Evolutionary conservation across 2,797 vertebrate genomes (phyloP), one percentile per base, ranked within the genome.

Genomic region (Spatula clypeata): DNA sequence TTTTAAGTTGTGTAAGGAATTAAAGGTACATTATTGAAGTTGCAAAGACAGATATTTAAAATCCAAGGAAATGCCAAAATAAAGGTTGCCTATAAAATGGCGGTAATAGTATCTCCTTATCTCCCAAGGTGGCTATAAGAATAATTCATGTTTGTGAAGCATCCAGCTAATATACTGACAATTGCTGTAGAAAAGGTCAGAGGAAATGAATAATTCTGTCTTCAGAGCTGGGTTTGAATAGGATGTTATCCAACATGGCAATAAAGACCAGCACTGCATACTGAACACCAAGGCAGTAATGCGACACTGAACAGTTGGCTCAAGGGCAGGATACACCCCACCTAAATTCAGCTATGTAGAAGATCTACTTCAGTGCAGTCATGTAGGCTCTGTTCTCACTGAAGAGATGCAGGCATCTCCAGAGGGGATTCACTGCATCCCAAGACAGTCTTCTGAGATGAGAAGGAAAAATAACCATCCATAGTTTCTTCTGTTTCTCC

Each of bases 141-240:
- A 87, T 23, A 92, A 67, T n/a, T 80, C 20, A 42, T 21, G 38
- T 89, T 93, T 91, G 26, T 79, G 82, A 93, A 93, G 55, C 13
- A 75, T 14, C 34, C 32, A 45, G 64, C 71, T 54, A 87, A 81
- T 75, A 89, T 49, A 82, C 51, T 73, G 71, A 85, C 67, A 90
- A 79, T 34, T 79, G 42, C 18, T 61, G 13, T 32, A 62, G 84
- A 49, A 94, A 96, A 94, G 67, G 90, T 94, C 86, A 94, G 82
- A 94, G 69, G 40, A 94, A 91, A 94, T 91, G 7, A 93, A 36
- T 94, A 67, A 38, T 80, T 88, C 71, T 73, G 71, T 70, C 75
- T 67, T 83, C 79, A 74, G 79, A 80, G 34, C 24, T 76, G 24
- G 13, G 21, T 64, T 86, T 82, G 69, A 88, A 71, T 73, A 83